Percentiles rank a stretch among this genome's conserved stretches.
Evolutionary conservation across 2,888 invertebrate genomes (phyloP).

Genomic region (Himalopsyche kuldschensis): DNA sequence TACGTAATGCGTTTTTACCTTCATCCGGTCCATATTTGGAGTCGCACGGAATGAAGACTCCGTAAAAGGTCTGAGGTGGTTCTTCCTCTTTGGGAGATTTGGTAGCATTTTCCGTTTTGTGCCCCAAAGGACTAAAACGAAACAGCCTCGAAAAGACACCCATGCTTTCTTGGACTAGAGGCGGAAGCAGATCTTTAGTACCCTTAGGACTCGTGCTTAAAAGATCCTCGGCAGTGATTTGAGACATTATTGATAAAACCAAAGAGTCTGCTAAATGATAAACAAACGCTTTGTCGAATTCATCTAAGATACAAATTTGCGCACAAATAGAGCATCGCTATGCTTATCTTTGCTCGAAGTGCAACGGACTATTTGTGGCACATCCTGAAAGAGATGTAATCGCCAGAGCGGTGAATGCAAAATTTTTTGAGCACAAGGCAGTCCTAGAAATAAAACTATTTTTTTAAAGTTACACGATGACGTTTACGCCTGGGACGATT

Average conservation of each 20-base stretch:
- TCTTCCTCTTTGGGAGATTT: conserved; percentile 16
- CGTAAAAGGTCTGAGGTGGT: conserved; percentile 52
- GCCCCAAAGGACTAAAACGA: conserved; percentile 28
- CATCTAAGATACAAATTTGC: conserved; percentile 10
- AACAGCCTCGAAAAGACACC: conserved; percentile 31
- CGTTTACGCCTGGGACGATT: conserved; percentile 23
- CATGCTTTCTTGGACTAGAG: conserved; percentile 27
- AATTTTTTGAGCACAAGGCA: conserved; percentile 19
- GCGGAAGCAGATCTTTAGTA: background rate
- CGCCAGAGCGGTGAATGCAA: background rate
- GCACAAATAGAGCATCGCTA: conserved; percentile 3
- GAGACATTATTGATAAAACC: conserved; percentile 20
- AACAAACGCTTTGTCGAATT: conserved; percentile 17
- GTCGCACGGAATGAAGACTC: conserved; percentile 60
- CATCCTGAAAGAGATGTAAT: background rate
- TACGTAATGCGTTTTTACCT: conserved; percentile 45
- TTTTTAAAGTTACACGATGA: conserved; percentile 30
- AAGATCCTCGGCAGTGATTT: background rate
- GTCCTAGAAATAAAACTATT: conserved; percentile 29
- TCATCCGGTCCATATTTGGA: conserved; percentile 58
- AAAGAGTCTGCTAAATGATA: conserved; percentile 4
- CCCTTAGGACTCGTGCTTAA: background rate
- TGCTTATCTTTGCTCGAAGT: background rate
- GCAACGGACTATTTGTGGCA: background rate
- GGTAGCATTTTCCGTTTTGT: conserved; percentile 18